phyloP scores from a whole-genome alignment of 2,888 invertebrate genomes.

The Sisyra terminalis region DNA sequence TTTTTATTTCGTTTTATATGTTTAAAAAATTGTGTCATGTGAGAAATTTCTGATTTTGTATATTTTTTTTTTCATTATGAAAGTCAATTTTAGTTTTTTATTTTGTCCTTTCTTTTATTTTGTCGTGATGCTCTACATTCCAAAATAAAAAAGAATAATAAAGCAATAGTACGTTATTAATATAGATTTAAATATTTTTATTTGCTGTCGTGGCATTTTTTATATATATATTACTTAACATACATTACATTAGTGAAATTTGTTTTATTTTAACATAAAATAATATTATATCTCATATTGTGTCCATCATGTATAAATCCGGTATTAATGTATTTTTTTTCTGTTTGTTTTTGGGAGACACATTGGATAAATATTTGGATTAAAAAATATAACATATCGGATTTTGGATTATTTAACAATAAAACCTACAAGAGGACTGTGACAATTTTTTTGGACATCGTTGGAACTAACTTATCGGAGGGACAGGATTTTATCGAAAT shows the following conservation, averaged over 20 bases:
- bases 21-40: too few relatives aligned
- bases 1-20: too few relatives aligned
- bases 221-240: background rate
- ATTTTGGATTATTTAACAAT: constrained; percentile 5
- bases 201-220: background rate
- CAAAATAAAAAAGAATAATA: background rate
- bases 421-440: constrained; percentile 2
- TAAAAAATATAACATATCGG: constrained; percentile 5
- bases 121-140: background rate
- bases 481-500: constrained; percentile 8
- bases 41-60: too few relatives aligned
- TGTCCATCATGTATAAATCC: background rate
- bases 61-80: background rate
- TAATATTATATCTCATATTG: background rate
- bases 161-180: background rate
- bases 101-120: background rate
- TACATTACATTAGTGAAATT: background rate
- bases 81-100: too few relatives aligned
- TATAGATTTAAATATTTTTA: constrained; percentile 1
- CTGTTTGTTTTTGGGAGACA: constrained; percentile 6
- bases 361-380: constrained; percentile 7
- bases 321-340: constrained; percentile 5
- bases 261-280: too few relatives aligned
- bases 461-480: constrained; percentile 8
- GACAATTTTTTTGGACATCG: constrained; percentile 7